A percentile compares a stretch with the other conserved stretches of the same genome.
Evolutionary conservation across 1,140 invertebrate genomes (phyloP).

Genomic region (Atopsyche davidsoni): DNA sequence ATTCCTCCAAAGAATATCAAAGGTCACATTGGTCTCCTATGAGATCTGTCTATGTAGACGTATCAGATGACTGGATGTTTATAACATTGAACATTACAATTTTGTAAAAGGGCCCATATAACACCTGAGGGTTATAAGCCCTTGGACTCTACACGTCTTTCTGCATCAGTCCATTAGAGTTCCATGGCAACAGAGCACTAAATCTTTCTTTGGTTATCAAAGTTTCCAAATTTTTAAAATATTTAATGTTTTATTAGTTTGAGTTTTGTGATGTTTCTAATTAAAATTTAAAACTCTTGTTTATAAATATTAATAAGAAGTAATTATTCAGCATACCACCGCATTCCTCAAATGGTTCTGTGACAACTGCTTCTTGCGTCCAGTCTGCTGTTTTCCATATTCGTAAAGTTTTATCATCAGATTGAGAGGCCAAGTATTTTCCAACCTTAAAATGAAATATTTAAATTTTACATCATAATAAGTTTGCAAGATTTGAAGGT

Average conservation of each 20-base stretch:
- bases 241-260: background rate
- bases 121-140: no score
- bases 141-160: no score
- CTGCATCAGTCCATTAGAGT: no score
- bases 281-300: background rate
- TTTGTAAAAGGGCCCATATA: no score
- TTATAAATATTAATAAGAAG: background rate
- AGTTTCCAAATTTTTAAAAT: background rate
- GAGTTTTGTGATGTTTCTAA: background rate
- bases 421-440: conserved; percentile 93
- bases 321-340: conserved; percentile 46
- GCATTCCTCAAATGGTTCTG: conserved; percentile 90
- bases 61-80: no score
- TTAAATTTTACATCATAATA: no score
- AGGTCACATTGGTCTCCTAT: no score
- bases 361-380: conserved; percentile 77
- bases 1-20: no score
- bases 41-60: no score
- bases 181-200: no score
- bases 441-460: conserved; percentile 59
- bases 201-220: background rate
- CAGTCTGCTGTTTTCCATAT: conserved; percentile 95
- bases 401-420: conserved; percentile 89
- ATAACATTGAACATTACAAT: no score
- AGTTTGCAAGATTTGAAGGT: no score